Evolutionary conservation across 2,888 invertebrate species (phyloP).

Genomic region (Lepidonotus clava): DNA sequence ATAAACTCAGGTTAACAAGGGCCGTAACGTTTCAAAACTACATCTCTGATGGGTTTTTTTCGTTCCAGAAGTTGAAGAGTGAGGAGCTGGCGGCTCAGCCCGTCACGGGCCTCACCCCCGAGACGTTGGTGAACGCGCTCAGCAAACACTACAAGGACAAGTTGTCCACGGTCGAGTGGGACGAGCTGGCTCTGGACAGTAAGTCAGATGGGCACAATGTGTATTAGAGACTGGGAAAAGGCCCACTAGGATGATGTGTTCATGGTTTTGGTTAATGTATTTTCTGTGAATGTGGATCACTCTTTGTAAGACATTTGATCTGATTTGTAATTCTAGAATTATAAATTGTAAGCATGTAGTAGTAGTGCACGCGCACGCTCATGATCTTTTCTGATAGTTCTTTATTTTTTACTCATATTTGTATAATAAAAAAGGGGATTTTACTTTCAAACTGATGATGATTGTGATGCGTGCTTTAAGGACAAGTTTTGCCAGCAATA

Average conservation of each 20-base stretch:
- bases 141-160: constrained; percentile 13
- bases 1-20: not conserved
- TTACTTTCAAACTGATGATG: too few species aligned
- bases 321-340: not conserved
- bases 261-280: not conserved
- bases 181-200: constrained; percentile 14
- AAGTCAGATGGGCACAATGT: not conserved
- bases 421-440: not conserved
- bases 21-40: not conserved
- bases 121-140: not conserved
- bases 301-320: not conserved
- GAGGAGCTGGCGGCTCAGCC: not conserved
- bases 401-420: too few species aligned
- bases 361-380: not conserved
- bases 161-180: constrained; percentile 50
- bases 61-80: not conserved
- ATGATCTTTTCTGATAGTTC: too few species aligned
- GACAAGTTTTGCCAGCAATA: not conserved
- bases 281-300: not conserved
- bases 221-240: not conserved
- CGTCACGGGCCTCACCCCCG: not conserved
- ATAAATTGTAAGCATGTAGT: not conserved
- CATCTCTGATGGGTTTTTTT: not conserved
- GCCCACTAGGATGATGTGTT: not conserved
- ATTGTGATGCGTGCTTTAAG: too few species aligned